These are phyloP conservation scores for Strongylocentrotus purpuratus DNA, from an alignment of 35 echinoderm and acorn worm genomes.

Conservation along the genomic window DNA sequence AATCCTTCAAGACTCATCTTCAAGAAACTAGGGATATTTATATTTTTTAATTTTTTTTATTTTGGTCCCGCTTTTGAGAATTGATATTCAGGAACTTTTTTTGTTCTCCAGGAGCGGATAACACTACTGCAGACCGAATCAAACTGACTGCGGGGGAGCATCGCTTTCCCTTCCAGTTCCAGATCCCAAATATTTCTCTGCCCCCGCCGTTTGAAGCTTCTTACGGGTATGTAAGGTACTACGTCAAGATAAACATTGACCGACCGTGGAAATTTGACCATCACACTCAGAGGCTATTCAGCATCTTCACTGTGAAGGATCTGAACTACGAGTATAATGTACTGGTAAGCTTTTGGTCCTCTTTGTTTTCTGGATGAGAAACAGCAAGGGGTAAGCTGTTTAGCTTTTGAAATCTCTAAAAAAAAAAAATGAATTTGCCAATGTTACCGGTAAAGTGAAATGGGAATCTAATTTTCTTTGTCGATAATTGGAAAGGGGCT, in stretches of 20 bases:
- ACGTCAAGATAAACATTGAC: constrained; percentile 57
- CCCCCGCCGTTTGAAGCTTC: constrained; percentile 54
- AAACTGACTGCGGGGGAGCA: constrained; percentile 47
- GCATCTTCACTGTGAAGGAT: constrained; percentile 33
- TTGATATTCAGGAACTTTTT: neutral
- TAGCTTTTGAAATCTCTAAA: too few species aligned
- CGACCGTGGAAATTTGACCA: constrained; percentile 77
- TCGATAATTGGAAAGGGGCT: too few species aligned
- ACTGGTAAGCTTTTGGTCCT: neutral
- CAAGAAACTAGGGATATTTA: too few species aligned
- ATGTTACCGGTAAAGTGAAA: too few species aligned
- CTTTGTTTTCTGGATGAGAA: neutral
- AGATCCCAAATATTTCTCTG: constrained; percentile 47
- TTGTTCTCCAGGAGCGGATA: neutral
- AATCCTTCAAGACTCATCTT: too few species aligned
- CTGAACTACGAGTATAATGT: neutral
- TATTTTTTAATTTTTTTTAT: too few species aligned
- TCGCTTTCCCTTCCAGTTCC: constrained; percentile 58
- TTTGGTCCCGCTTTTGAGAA: neutral
- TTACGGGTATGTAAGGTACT: constrained; percentile 57
- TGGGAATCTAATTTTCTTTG: too few species aligned
- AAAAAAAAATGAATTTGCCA: too few species aligned
- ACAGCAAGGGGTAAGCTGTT: too few species aligned
- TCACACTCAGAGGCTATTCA: constrained; percentile 62
- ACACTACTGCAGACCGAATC: neutral